Percentiles rank a stretch among this genome's conserved stretches.
Conservation (phyloP, 2,797 vertebrate species). For the Pyrocephalus nanus region DNA sequence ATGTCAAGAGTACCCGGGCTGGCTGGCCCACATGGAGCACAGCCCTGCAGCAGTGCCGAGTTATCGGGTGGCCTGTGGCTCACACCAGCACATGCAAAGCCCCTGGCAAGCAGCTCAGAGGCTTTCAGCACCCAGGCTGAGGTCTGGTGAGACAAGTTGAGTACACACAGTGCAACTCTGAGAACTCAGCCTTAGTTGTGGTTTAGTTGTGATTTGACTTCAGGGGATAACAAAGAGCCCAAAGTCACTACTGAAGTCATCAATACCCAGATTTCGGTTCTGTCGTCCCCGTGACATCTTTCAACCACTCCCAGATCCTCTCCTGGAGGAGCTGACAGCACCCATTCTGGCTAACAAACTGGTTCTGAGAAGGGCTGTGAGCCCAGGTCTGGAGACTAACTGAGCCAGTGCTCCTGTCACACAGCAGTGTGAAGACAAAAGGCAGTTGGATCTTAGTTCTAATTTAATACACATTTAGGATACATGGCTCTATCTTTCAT, state of each 20-base stretch:
- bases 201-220: background rate
- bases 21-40: background rate
- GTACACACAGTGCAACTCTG: background rate
- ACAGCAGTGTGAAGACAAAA: background rate
- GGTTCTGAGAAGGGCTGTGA: background rate
- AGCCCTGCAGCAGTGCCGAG: background rate
- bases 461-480: background rate
- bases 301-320: background rate
- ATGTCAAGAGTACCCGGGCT: background rate
- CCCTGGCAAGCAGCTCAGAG: rapidly evolving
- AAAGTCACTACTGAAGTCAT: background rate
- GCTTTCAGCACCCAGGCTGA: background rate
- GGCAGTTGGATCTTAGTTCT: background rate
- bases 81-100: background rate
- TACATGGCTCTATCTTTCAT: background rate
- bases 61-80: background rate
- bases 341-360: background rate
- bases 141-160: background rate
- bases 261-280: background rate
- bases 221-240: background rate
- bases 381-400: background rate
- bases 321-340: background rate
- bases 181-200: rapidly evolving
- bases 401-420: background rate
- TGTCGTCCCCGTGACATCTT: background rate